These are phyloP conservation scores for Prunella himalayana DNA, from an alignment of 2,113 vertebrate genomes.

Conservation along the genomic window DNA sequence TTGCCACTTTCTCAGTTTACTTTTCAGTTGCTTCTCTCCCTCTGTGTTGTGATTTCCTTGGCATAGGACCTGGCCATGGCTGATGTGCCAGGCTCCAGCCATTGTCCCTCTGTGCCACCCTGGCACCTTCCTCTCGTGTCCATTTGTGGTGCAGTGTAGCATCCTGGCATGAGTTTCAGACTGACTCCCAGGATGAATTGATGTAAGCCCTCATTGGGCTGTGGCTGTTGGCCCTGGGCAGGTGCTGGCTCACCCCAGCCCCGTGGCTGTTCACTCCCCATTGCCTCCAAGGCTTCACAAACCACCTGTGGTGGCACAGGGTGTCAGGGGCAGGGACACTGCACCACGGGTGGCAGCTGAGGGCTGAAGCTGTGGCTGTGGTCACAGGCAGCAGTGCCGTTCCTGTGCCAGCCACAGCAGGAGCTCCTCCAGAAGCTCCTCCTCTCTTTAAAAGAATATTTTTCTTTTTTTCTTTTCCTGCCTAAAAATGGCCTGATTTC, in stretches of 20 bases:
- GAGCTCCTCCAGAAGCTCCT: not conserved
- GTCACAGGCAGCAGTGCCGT: not conserved
- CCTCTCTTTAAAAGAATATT: not conserved
- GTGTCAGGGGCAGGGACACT: not conserved
- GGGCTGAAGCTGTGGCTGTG: not conserved
- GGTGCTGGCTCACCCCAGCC: not conserved
- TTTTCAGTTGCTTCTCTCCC: not conserved
- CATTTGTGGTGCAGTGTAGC: not conserved
- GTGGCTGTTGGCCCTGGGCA: not conserved
- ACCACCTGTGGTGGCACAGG: rapidly evolving
- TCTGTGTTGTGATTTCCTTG: rapidly evolving
- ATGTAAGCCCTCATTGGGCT: rapidly evolving
- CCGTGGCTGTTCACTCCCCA: rapidly evolving
- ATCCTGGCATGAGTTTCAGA: rapidly evolving
- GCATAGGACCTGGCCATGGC: not conserved
- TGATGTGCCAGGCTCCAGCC: rapidly evolving
- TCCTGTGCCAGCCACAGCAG: not conserved
- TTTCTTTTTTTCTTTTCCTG: not conserved
- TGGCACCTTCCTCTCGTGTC: rapidly evolving
- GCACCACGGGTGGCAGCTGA: rapidly evolving
- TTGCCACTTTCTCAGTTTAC: not conserved
- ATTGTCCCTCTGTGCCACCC: not conserved
- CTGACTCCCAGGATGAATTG: rapidly evolving
- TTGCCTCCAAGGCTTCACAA: not conserved
- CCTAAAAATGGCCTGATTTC: not conserved